Conservation (phyloP, 2,888 invertebrate species). For the Agonopterix subpropinquella region DNA sequence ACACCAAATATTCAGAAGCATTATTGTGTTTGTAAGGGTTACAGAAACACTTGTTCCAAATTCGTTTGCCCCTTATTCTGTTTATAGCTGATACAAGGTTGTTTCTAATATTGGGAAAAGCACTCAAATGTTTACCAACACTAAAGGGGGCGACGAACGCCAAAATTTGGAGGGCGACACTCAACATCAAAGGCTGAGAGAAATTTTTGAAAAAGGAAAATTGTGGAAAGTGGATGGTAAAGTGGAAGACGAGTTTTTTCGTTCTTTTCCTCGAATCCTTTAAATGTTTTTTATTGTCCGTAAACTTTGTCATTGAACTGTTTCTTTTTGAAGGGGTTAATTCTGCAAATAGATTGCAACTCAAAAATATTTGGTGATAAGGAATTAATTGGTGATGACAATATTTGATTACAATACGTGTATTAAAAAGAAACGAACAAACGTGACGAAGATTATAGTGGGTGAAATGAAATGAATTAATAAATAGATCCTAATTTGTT, state of each 20-base stretch:
- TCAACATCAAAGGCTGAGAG: slow-evolving; percentile 42
- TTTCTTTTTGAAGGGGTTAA: not conserved
- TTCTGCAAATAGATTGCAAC: no score
- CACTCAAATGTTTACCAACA: slow-evolving; percentile 19
- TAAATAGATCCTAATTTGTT: no score
- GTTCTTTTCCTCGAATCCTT: slow-evolving; percentile 34
- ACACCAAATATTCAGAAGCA: not conserved
- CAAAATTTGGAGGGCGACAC: slow-evolving; percentile 45
- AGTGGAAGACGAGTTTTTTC: slow-evolving; percentile 30
- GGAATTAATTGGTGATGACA: no score
- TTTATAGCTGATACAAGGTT: slow-evolving; percentile 3
- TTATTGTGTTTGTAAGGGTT: not conserved
- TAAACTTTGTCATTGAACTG: slow-evolving; percentile 19
- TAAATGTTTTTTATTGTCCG: slow-evolving; percentile 15
- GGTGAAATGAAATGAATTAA: no score
- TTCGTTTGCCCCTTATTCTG: not conserved
- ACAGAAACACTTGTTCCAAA: not conserved
- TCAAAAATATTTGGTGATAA: no score
- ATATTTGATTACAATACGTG: no score
- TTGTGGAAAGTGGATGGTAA: slow-evolving; percentile 24
- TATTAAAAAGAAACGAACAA: no score
- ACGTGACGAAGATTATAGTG: no score
- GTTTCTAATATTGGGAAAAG: slow-evolving; percentile 14
- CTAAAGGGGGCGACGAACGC: slow-evolving; percentile 27
- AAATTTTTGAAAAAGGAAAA: slow-evolving; percentile 38